Evolutionary conservation across 92 coral and sea anemone genomes (phyloP), one percentile per base, ranked within the genome.

Genomic region (Siderastrea radians): DNA sequence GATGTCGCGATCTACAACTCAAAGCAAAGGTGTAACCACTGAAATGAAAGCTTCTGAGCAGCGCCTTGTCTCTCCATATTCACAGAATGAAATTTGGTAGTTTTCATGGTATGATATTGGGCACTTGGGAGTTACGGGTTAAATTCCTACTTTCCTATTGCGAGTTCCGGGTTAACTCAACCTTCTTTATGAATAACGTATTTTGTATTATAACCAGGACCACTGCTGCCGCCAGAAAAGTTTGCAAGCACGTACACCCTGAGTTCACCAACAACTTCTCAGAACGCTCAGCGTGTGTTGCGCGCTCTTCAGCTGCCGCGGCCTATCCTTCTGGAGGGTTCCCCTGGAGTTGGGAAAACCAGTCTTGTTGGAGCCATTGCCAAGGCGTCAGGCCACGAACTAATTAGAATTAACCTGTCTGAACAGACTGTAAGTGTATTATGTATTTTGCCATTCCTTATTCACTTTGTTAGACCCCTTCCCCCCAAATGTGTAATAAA

Each of bases 291-390:
- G 88, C 94, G 99, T 47, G 72, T 96, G 2, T 60, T 97, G 62
- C 87, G 99, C 13, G 98, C 98, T 12, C 91, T 97, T 59, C 99
- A 97, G 83, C 84, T 97, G 48, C 84, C 92, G 7, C 87, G 98
- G 43, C 99, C 99, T 60, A 97, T 97, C 58, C 79, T 97, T 60
- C 91, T 97, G 53, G 99, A 98, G 88, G 99, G 99, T 14, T 98
- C 99, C 17, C 99, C 99, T 7, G 99, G 99, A 76, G 99, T 98
- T 44, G 99, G 99, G 7, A 98, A 98, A 84, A 98, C 98, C 59
- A 98, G 99, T 82, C 87, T 98, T 51, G 99, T 98, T 60, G 79
- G 92, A 59, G 99, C 99, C 49, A 88, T 97, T 53, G 99, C 99
- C 51, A 97, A 94, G 87, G 99, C 95, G 2, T 95, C 98, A 16